Evolutionary conservation across 2,888 invertebrate genomes (phyloP).

Genomic region (Drosophila trichaetosa): DNA sequence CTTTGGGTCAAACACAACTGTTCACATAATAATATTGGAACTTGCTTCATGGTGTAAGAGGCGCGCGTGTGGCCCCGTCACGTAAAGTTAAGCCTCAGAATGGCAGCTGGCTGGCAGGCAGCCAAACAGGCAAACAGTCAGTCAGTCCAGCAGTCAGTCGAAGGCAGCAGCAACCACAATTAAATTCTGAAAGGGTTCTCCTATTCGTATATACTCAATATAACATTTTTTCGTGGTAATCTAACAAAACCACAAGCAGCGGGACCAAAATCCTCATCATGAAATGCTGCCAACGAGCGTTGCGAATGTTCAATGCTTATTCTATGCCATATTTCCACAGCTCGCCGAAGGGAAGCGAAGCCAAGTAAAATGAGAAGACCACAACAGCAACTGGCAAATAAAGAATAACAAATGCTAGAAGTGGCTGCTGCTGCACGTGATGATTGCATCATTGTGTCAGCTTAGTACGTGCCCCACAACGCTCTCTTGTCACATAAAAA

Average conservation of each 20-base stretch:
- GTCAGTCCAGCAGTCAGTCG: neutral
- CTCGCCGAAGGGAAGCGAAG: conserved; percentile 9
- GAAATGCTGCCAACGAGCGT: conserved; percentile 64
- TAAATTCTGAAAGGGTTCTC: conserved; percentile 78
- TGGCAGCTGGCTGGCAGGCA: conserved; percentile 59
- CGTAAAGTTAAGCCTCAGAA: conserved; percentile 70
- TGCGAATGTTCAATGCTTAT: conserved; percentile 55
- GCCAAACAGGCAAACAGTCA: conserved; percentile 3
- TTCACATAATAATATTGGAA: conserved; percentile 14
- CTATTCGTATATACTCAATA: conserved; percentile 13
- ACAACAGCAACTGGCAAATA: conserved; percentile 33
- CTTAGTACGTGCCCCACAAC: conserved; percentile 81
- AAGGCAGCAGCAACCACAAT: conserved; percentile 48
- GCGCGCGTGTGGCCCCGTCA: conserved; percentile 76
- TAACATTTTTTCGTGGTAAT: conserved; percentile 57
- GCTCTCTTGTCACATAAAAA: conserved; percentile 76
- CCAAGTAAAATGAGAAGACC: conserved; percentile 20
- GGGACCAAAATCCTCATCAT: conserved; percentile 70
- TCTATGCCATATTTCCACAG: conserved; percentile 52
- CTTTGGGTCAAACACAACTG: conserved; percentile 36
- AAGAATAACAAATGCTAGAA: conserved; percentile 49
- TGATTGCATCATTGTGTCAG: conserved; percentile 83
- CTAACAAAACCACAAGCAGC: conserved; percentile 62
- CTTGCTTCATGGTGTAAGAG: conserved; percentile 63
- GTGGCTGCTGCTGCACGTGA: conserved; percentile 74